Percentiles rank a stretch among this genome's conserved stretches.
phyloP scores from a whole-genome alignment of 2,113 vertebrate species.

The Nesogale talazaci region DNA sequence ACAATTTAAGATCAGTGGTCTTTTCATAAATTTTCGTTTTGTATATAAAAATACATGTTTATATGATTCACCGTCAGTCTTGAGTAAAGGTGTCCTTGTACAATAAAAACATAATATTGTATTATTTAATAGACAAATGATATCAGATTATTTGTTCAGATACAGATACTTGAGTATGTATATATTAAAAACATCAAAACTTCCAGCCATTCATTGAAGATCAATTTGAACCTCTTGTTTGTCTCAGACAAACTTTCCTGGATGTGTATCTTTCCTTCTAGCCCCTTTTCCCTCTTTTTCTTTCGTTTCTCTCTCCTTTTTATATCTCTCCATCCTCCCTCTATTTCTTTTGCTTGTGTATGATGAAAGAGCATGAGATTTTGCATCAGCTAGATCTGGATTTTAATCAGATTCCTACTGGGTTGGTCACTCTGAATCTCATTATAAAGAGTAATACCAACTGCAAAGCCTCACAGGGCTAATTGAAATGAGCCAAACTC shows the following conservation, averaged over 20 bases:
- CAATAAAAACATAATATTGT: not conserved
- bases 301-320: not conserved
- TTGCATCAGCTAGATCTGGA: not conserved
- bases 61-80: not conserved
- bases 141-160: too few species aligned
- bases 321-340: not conserved
- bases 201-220: too few species aligned
- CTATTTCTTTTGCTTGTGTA: not conserved
- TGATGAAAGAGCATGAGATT: not conserved
- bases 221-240: slow-evolving; percentile 19
- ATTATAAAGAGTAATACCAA: slow-evolving; percentile 3
- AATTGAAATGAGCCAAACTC: too few species aligned
- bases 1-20: not conserved
- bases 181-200: too few species aligned
- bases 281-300: not conserved
- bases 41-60: not conserved
- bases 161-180: too few species aligned
- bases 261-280: not conserved
- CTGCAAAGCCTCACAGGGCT: not conserved
- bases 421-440: not conserved
- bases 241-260: not conserved
- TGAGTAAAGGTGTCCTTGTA: not conserved
- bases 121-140: not conserved
- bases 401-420: not conserved
- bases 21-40: not conserved